Base-by-base conservation (phyloP, 2,113 vertebrate genomes). In the Erinaceus europaeus region DNA sequence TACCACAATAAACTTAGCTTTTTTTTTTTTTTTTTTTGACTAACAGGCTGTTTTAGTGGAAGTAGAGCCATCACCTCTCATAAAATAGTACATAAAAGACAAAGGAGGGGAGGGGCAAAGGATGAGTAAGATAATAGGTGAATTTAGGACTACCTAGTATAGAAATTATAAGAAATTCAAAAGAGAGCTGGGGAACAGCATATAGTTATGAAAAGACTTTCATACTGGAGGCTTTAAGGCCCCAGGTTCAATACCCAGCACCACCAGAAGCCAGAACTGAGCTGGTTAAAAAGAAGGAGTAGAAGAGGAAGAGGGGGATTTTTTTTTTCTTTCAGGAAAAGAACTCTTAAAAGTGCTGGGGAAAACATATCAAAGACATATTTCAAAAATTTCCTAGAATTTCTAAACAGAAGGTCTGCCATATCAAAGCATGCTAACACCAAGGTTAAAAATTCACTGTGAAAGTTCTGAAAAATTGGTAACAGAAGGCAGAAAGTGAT, bases 351-450 rank as follows among this genome's bases (percentile, higher is more conserved):
- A 86, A 61, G 46, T 1, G 7, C 32, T 34, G 32, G 72, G 25
- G 69, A 25, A 62, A 77, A 92, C 84, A 72, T 25, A 57, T 36
- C 15, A 27, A 82, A 79, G 29, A 92, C 84, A 36, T 52, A 69
- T 88, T 75, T 61, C 4, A 46, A 77, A 88, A 55, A 38, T 38
- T 34, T 52, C 18, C 62, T 32, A 53, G 55, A 71, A 55, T 2
- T 71, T 6, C 36, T 72, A 36, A 15, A 38, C 15, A 52, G 13
- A 71, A 48, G 29, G 6, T 10, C 46, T 59, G 17, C 25, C 59
- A 21, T 21, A 6, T 57, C 55, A 67, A 48, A 84, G 32, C 42
- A 78, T n/a, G n/a, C 21, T n/a, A 21, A 44, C 27, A 79, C 2
- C 21, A 57, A 90, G 14, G 38, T 52, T 78, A 71, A 52, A 92